These are phyloP conservation scores for Pachycephus smyrnensis DNA, from an alignment of 2,888 invertebrate genomes.

Conservation along the genomic window DNA sequence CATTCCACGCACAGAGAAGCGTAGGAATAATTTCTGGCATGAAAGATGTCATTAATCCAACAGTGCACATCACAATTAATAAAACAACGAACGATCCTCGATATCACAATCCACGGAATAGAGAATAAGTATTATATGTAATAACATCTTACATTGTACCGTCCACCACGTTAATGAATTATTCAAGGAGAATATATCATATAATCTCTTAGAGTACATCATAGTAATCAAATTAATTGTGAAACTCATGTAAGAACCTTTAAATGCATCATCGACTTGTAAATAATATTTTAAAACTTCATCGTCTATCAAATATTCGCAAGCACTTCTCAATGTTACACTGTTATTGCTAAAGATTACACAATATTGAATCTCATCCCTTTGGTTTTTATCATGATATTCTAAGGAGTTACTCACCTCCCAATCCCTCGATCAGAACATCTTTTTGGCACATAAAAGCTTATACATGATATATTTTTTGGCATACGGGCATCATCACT, in stretches of 20 bases:
- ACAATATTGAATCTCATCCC: not conserved
- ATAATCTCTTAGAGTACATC: not conserved
- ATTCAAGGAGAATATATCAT: not conserved
- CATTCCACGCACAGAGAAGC: not conserved
- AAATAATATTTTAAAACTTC: not conserved
- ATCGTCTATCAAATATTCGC: not conserved
- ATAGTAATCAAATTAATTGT: not conserved
- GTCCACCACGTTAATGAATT: too few relatives aligned
- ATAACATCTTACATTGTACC: too few relatives aligned
- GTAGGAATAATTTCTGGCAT: not conserved
- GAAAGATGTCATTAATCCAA: not conserved
- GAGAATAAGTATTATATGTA: too few relatives aligned
- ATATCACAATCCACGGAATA: too few relatives aligned
- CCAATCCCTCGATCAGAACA: constrained; percentile 32
- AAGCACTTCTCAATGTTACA: not conserved
- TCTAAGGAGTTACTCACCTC: constrained; percentile 6
- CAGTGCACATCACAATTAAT: not conserved
- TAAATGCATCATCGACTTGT: not conserved
- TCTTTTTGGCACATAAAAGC: constrained; percentile 41
- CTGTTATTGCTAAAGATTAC: not conserved
- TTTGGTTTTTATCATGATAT: not conserved
- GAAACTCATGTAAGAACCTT: not conserved
- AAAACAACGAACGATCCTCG: not conserved
- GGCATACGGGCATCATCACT: constrained; percentile 24
- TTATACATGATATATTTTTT: constrained; percentile 35